A percentile compares a stretch with the other conserved stretches of the same genome.
Conservation (phyloP, 2,888 invertebrate species). For the Andrena camellia region DNA sequence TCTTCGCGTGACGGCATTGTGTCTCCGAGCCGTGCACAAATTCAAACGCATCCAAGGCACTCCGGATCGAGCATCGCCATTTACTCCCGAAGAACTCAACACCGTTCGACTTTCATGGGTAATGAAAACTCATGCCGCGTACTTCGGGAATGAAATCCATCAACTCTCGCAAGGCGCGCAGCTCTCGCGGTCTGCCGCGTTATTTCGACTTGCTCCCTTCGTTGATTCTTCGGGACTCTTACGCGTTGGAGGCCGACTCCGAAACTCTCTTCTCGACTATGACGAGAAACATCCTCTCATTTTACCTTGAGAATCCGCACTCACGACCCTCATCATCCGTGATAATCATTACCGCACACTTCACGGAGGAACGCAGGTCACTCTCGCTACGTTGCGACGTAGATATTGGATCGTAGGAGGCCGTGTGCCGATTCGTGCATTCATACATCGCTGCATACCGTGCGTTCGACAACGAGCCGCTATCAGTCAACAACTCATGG, state of each 20-base stretch:
- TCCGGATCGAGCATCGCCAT: not conserved
- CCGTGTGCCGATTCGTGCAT: not conserved
- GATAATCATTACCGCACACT: not conserved
- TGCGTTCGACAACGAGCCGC: constrained; percentile 6
- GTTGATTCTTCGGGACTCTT: not conserved
- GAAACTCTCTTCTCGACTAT: not conserved
- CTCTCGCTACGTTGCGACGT: not conserved
- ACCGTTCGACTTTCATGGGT: not conserved
- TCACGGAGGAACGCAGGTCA: constrained; percentile 2
- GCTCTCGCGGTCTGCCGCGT: not conserved
- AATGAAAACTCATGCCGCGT: not conserved
- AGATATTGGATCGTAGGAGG: constrained; percentile 10
- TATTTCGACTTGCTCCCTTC: not conserved
- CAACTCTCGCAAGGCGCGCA: not conserved
- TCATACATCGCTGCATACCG: not conserved
- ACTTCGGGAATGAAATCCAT: not conserved
- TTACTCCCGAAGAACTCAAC: not conserved
- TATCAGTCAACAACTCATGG: constrained; percentile 26
- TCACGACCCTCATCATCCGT: not conserved
- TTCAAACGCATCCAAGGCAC: not conserved
- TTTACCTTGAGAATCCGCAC: not conserved
- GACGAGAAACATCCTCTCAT: constrained; percentile 7
- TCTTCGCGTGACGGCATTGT: not conserved
- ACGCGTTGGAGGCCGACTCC: not conserved
- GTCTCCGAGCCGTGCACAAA: not conserved